Evolutionary conservation across 2,888 invertebrate genomes (phyloP), one percentile per base, ranked within the genome.

Genomic region (Drosophila prostipennis): DNA sequence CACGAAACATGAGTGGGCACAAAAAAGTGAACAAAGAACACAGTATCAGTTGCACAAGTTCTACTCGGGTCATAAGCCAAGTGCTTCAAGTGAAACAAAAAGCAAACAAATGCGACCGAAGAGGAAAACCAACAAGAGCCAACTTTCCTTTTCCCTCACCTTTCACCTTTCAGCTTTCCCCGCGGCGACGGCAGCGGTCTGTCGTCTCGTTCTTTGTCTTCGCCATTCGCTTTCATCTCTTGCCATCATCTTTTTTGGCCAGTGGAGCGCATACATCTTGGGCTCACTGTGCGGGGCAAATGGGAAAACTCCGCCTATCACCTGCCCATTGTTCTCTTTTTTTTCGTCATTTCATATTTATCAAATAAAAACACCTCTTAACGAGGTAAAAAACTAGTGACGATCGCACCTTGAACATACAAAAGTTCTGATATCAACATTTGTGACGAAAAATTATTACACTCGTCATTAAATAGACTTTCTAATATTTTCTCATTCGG

Each of bases 1-100:
- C 57, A 55, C 54, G 58, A 58, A 58, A 40, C 39, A 34, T 46
- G 39, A 39, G 45, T 10, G 26, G 16, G 26, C 37, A 16, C 53
- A 54, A 19, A 37, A 57, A 69, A 60, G 39, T 5, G 13, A 52
- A 34, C n/a, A 26, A 58, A 52, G 32, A 16, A 34, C 29, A 40
- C 55, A 55, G 40, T 55, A 55, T 68, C 67, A 55, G 36, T 68
- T 39, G 29, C 29, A 23, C 16, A 34, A 39, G 68, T 54, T 53
- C n/a, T 13, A 40, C 61, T 63, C 14, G 65, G 65, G 36, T 64
- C 67, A 64, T 45, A 64, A 64, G 64, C 65, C 64, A 64, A 67
- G 11, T 26, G 53, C 53, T 39, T 53, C 67, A 45, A 45, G 23
- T 54, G 45, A 39, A 67, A 68, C 67, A 53, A 63, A 61, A 40